These are phyloP conservation scores for Atrina japonica DNA, from an alignment of 2,888 invertebrate species.

Conservation along the genomic window DNA sequence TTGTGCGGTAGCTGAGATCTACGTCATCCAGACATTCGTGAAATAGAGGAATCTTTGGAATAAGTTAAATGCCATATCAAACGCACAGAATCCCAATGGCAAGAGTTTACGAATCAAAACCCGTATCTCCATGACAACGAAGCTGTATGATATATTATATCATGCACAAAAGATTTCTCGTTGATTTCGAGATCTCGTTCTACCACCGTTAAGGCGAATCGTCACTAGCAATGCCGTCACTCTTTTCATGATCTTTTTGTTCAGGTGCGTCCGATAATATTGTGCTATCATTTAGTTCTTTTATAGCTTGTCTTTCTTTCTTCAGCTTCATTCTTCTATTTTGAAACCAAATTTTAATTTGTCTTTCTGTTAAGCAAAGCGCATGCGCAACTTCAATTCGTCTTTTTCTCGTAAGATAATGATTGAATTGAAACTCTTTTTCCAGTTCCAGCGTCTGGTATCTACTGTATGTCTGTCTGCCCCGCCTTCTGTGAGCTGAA, in stretches of 20 bases:
- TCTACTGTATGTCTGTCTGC: constrained; percentile 97
- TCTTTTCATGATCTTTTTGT: constrained; percentile 55
- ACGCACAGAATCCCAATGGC: constrained; percentile 18
- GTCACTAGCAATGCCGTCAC: constrained; percentile 58
- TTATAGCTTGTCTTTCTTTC: constrained; percentile 75
- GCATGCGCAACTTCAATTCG: constrained; percentile 98
- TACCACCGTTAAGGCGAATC: constrained; percentile 50
- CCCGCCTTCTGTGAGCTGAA: constrained; percentile 83
- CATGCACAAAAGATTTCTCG: constrained; percentile 26
- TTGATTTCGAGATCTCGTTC: constrained; percentile 27
- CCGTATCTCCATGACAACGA: constrained; percentile 30
- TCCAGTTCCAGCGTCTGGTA: constrained; percentile 98
- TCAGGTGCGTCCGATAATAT: constrained; percentile 43
- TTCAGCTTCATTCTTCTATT: constrained; percentile 99
- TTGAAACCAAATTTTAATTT: constrained; percentile 88
- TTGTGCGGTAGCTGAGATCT: too few relatives aligned
- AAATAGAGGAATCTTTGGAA: constrained; percentile 20
- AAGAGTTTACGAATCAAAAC: constrained; percentile 36
- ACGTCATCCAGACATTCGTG: too few relatives aligned
- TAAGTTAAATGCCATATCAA: constrained; percentile 32
- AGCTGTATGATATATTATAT: constrained; percentile 11
- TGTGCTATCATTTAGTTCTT: constrained; percentile 70
- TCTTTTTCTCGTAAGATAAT: constrained; percentile 97
- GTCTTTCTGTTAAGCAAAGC: constrained; percentile 96
- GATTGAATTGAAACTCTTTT: constrained; percentile 99